These are phyloP conservation scores for Parnassius mnemosyne DNA, from an alignment of 2,888 invertebrate genomes.

Conservation along the genomic window DNA sequence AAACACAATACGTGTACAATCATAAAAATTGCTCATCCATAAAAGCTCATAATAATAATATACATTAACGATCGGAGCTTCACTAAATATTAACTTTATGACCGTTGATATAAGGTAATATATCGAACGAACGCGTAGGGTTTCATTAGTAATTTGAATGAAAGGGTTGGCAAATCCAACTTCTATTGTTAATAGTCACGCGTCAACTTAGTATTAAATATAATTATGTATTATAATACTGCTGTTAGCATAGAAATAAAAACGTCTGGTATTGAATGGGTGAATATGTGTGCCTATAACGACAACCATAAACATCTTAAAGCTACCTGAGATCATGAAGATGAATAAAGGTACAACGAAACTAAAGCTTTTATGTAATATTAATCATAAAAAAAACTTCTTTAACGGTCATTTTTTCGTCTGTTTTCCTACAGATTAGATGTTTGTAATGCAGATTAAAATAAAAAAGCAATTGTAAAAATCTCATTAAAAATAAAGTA, in stretches of 20 bases:
- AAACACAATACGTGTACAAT: slow-evolving; percentile 58
- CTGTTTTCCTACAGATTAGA: no score
- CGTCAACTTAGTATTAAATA: slow-evolving; percentile 68
- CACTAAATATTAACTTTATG: slow-evolving; percentile 39
- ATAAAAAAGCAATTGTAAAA: background rate
- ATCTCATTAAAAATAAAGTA: slow-evolving; percentile 11
- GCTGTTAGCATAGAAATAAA: slow-evolving; percentile 65
- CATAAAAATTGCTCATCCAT: slow-evolving; percentile 77
- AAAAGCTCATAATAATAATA: slow-evolving; percentile 66
- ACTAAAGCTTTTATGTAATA: background rate
- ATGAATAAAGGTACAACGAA: background rate
- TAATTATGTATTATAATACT: slow-evolving; percentile 67
- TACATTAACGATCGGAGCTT: slow-evolving; percentile 44
- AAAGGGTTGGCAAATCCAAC: slow-evolving; percentile 79
- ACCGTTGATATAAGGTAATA: slow-evolving; percentile 34
- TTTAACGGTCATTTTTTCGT: no score
- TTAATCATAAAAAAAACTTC: background rate
- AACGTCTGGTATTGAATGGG: slow-evolving; percentile 39
- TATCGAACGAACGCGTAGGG: slow-evolving; percentile 33
- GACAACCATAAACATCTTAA: background rate
- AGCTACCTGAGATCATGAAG: slow-evolving; percentile 6
- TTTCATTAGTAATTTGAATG: slow-evolving; percentile 71
- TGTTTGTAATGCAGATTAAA: background rate
- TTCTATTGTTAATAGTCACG: slow-evolving; percentile 77
- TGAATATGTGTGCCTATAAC: background rate